Base-by-base conservation (phyloP, 2,797 vertebrate species). In the Nyctalus aviator region DNA sequence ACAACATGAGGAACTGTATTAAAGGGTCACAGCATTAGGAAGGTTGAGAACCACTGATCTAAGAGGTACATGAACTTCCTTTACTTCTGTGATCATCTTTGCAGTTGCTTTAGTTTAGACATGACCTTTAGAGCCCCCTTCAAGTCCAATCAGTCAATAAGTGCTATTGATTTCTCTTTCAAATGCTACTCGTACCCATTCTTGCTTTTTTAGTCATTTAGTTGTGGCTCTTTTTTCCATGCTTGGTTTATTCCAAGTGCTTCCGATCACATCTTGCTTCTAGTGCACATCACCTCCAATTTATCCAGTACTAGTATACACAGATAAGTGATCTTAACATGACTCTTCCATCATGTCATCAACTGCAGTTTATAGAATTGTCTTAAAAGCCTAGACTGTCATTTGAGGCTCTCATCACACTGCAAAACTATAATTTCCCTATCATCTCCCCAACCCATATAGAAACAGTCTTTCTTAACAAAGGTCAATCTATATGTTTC, bases 361-460 rank as follows among this genome's bases (percentile, higher is more conserved):
- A 78, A 30, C 44, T 1, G n/a, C 32, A 72, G 75, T 37, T 83
- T 77, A 46, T 23, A 90, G 93, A 93, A 95, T 72, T 93, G 82
- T 83, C 81, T 83, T 94, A 90, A 94, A 93, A 94, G 81, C 77
- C 35, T 85, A 48, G 2, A 18, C 37, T 95, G 77, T 88, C 32
- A 44, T 77, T 79, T 75, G 75, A 88, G 41, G 41, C 53, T 89
- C 48, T 92, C 68, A 35, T 23, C 21, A 75, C 50, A 8, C 46
- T 91, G 68, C 17, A 44, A 75, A 91, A 88, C 69, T 83, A 8
- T 84, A 53, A 96, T 96, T 89, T 96, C 30, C 77, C 50, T 25
- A 53, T 66, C 79, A 55, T 25, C 3, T 35, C 37, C 71, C 14
- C 37, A 14, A 91, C 32, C 0, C 3, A 6, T n/a, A 71, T 15